These are phyloP conservation scores for Adrianichthys oophorus DNA, from an alignment of 2,797 vertebrate species.

Conservation along the genomic window DNA sequence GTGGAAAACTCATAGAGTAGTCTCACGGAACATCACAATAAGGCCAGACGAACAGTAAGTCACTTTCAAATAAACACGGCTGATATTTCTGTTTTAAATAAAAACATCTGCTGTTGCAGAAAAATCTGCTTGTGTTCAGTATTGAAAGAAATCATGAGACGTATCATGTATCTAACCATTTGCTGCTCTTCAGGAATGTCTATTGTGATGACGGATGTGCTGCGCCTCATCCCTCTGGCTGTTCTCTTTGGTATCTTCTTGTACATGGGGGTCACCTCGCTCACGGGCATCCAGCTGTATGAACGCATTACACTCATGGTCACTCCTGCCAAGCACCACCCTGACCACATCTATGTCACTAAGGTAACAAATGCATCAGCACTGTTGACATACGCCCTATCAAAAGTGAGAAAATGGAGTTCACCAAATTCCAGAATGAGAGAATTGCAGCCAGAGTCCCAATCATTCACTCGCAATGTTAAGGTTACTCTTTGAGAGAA, in stretches of 20 bases:
- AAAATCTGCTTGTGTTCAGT: not conserved
- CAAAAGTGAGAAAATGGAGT: constrained; percentile 23
- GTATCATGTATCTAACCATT: constrained; percentile 2
- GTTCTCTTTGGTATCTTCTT: constrained; percentile 98
- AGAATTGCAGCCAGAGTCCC: constrained; percentile 8
- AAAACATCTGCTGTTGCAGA: not conserved
- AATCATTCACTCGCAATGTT: not conserved
- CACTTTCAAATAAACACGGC: not conserved
- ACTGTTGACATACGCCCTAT: constrained; percentile 12
- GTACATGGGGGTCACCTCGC: constrained; percentile 97
- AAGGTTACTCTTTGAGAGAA: not conserved
- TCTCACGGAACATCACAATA: not conserved
- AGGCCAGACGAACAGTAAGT: not conserved
- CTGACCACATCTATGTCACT: constrained; percentile 94
- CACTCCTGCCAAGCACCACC: constrained; percentile 96
- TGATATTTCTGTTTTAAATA: not conserved
- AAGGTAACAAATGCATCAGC: constrained; percentile 80
- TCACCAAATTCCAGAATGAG: constrained; percentile 24
- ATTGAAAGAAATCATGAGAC: not conserved
- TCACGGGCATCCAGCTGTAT: constrained; percentile 96
- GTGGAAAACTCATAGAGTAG: not conserved
- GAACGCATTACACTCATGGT: constrained; percentile 94
- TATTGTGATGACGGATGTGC: constrained; percentile 93
- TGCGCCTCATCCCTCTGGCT: constrained; percentile 92
- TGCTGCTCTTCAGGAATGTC: constrained; percentile 82